Evolutionary conservation across 2,797 vertebrate species (phyloP), one percentile per base, ranked within the genome.

Genomic region (Pipistrellus pipistrellus): DNA sequence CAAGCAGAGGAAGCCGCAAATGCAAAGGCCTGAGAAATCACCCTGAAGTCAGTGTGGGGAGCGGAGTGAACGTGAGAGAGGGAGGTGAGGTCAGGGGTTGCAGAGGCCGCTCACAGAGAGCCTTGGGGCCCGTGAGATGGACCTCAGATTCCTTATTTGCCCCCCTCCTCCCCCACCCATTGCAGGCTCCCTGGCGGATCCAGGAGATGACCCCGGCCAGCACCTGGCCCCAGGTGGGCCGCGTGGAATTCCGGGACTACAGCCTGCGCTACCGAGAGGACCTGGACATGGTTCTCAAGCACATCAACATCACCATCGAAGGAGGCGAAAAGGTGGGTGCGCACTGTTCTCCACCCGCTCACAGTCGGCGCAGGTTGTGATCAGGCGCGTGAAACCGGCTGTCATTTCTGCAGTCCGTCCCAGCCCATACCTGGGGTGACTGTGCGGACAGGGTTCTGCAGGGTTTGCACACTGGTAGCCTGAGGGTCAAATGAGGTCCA

Each of bases 311-410:
- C 86, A 98, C 97, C 75, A 99, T 99, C 12, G 95, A 92, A 0
- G 99, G 98, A 68, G 99, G 99, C 73, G 99, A 99, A 85, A 99
- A 99, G 99, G 99, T 99, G 85, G 62, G 87, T 48, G 1, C 27
- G 1, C 10, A 0, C 10, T 0, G 4, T 12, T 30, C 55, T n/a
- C 69, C 0, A 0, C 44, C 17, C 0, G 0, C 15, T 27, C 35
- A 2, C 9, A 0, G 2, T 0, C 0, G 2, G 46, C 9, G 0
- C 4, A 6, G 7, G 30, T 10, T 14, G 3, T 20, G 4, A 14
- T 8, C 20, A 1, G 72, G 48, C 46, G 1, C 20, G 2, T 8
- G 41, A 20, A 35, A 25, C 41, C 14, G 11, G 20, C 38, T 3
- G 1, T 64, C 11, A 1, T 8, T 55, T 18, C 53, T 12, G 17